These are phyloP conservation scores for Conomelus anceps DNA, from an alignment of 2,888 invertebrate species.

Conservation along the genomic window DNA sequence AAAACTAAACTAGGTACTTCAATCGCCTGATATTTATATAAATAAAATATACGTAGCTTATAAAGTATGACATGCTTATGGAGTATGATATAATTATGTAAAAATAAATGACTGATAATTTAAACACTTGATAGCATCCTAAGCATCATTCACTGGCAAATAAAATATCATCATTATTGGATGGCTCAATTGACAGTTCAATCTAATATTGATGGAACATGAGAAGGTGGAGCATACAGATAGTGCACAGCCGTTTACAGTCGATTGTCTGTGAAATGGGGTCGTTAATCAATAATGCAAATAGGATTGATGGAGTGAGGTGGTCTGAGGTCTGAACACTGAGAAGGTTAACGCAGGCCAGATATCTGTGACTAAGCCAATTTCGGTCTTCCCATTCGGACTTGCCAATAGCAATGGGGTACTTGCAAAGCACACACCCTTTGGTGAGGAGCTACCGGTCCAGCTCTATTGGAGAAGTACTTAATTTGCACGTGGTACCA, in stretches of 20 bases:
- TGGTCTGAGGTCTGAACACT: neutral
- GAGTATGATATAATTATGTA: too few species aligned
- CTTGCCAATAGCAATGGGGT: neutral
- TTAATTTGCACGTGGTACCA: neutral
- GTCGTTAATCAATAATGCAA: neutral
- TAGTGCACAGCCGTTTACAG: neutral
- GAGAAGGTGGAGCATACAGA: neutral
- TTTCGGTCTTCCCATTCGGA: neutral
- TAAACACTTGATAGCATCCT: neutral
- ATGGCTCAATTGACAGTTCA: neutral
- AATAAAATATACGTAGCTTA: too few species aligned
- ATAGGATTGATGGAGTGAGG: neutral
- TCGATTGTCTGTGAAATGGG: neutral
- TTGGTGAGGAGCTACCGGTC: neutral
- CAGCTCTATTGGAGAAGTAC: neutral
- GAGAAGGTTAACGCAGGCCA: neutral
- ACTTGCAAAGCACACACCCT: neutral
- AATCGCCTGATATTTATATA: too few species aligned
- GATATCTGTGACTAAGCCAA: neutral
- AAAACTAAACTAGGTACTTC: too few species aligned
- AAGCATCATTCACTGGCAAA: neutral
- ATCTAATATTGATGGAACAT: neutral
- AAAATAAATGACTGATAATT: too few species aligned
- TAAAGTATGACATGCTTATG: too few species aligned
- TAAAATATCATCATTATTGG: neutral